phyloP scores from a whole-genome alignment of 2,888 invertebrate species.

The Elysia crispata region DNA sequence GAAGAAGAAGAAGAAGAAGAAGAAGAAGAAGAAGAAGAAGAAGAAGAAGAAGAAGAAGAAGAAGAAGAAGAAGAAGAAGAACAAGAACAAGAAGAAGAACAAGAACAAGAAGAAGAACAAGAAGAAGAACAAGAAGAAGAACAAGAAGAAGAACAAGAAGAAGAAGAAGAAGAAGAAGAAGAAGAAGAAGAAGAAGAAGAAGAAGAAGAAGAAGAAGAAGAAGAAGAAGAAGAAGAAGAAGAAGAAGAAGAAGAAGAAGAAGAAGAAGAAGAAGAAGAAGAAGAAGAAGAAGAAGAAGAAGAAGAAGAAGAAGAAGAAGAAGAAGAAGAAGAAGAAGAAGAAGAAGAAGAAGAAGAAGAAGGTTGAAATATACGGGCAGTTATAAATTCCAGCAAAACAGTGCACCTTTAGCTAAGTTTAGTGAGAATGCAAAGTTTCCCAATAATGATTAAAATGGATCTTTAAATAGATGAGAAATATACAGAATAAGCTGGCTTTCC shows the following conservation, averaged over 20 bases:
- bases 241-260: background rate
- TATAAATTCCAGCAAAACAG: too few relatives aligned
- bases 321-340: background rate
- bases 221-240: background rate
- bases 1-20: background rate
- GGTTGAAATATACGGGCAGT: too few relatives aligned
- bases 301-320: background rate
- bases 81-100: background rate
- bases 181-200: background rate
- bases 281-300: background rate
- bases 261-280: slow-evolving; percentile 1
- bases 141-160: background rate
- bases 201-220: background rate
- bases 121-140: background rate
- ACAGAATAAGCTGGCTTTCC: too few relatives aligned
- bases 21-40: background rate
- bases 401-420: slow-evolving; percentile 6
- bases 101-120: background rate
- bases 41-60: background rate
- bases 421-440: too few relatives aligned
- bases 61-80: background rate
- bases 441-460: too few relatives aligned
- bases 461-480: too few relatives aligned
- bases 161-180: background rate
- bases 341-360: background rate